Evolutionary conservation across 2,797 vertebrate genomes (phyloP), one percentile per base, ranked within the genome.

Genomic region (Amphiprion clarkii): DNA sequence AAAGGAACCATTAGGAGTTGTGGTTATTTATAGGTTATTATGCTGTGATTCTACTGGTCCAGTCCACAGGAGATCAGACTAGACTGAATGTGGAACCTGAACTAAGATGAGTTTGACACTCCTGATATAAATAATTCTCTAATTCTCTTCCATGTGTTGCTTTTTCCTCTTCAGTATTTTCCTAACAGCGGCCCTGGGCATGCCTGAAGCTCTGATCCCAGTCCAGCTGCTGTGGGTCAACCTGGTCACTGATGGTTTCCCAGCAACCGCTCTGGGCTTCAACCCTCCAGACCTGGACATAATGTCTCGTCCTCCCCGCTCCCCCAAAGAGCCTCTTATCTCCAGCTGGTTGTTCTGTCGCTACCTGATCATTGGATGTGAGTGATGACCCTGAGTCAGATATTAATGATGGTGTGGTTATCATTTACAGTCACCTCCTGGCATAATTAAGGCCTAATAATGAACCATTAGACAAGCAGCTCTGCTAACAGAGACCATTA

Each of bases 201-300:
- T 96, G 94, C 95, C 95, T 0, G 95, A 96, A 82, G 95, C 95
- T 0, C 82, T 95, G 77, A 96, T 96, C 81, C 95, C 95, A 1
- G 95, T 96, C 16, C 95, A 96, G 84, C 82, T 96, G 67, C 89
- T 95, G 0, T 95, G 95, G 95, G 95, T 95, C 61, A 95, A 95
- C 87, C 88, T 95, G 68, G 95, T 95, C 46, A 96, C 95, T 0
- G 95, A 96, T 0, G 95, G 95, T 36, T 95, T 96, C 73, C 95
- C 95, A 3, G 95, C 95, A 14, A 96, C 95, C 1, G 95, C 95
- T 5, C 88, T 96, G 51, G 95, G 95, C 69, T 96, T 96, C 79
- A 95, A 96, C 78, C 95, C 95, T 16, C 95, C 95, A 0, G 95
- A 96, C 82, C 85, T 96, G 69, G 94, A 96, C 88, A 96, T 95